A percentile compares a stretch with the other conserved stretches of the same genome.
Evolutionary conservation across 1,140 invertebrate genomes (phyloP).

Genomic region (Leptopilina boulardi): DNA sequence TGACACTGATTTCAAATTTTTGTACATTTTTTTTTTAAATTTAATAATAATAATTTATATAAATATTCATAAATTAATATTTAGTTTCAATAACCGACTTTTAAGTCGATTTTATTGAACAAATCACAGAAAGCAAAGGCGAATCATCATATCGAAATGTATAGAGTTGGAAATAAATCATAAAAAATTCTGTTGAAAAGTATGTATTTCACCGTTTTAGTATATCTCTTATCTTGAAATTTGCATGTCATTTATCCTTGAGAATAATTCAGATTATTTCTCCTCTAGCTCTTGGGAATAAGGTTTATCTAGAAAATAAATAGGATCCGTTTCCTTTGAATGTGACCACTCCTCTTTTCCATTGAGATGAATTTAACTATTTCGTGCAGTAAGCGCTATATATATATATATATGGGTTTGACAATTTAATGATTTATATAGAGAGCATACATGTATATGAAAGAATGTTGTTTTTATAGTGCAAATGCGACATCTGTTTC

Average conservation of each 20-base stretch:
- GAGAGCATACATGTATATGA: too few relatives aligned
- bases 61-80: too few relatives aligned
- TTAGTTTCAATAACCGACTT: too few relatives aligned
- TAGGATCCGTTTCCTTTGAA: not conserved
- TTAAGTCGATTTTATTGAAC: too few relatives aligned
- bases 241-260: not conserved
- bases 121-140: too few relatives aligned
- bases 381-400: not conserved
- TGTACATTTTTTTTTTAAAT: not conserved
- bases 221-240: not conserved
- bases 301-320: conserved; percentile 6
- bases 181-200: not conserved
- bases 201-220: not conserved
- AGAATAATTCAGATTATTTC: conserved; percentile 12
- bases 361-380: not conserved
- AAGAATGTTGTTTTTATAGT: not conserved
- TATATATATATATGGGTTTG: not conserved
- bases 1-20: not conserved
- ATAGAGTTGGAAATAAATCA: too few relatives aligned
- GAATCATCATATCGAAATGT: too few relatives aligned
- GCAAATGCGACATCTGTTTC: not conserved
- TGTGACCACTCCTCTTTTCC: not conserved
- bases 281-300: not conserved
- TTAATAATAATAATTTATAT: too few relatives aligned
- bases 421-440: too few relatives aligned